phyloP scores from a whole-genome alignment of 1,140 invertebrate genomes.

The Battus philenor region DNA sequence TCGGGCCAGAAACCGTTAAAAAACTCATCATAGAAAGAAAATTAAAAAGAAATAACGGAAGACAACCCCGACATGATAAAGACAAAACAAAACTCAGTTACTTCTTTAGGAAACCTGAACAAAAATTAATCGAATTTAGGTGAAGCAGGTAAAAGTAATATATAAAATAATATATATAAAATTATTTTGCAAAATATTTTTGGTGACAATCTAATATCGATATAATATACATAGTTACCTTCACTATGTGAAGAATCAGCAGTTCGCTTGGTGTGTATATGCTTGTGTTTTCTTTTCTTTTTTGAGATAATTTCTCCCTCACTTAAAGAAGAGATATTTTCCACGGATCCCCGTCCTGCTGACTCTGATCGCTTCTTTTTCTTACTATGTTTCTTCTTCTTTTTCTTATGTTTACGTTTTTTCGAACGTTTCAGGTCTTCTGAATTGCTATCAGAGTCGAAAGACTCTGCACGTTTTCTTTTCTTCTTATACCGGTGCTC shows the following conservation, averaged over 20 bases:
- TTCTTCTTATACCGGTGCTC: conserved; percentile 67
- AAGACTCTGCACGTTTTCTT: conserved; percentile 60
- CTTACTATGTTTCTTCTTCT: conserved; percentile 70
- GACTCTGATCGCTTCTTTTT: conserved; percentile 58
- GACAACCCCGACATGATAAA: no score
- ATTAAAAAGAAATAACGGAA: no score
- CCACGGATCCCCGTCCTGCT: conserved; percentile 37
- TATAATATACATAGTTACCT: conserved; percentile 34
- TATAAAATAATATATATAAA: no score
- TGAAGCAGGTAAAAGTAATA: no score
- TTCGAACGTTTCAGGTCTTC: conserved; percentile 59
- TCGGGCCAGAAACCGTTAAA: no score
- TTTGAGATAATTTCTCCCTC: conserved; percentile 59
- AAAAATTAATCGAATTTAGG: no score
- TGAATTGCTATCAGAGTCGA: conserved; percentile 58
- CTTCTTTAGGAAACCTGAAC: no score
- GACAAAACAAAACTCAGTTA: no score
- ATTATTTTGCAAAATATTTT: no score
- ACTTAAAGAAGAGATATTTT: conserved; percentile 42
- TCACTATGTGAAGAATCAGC: conserved; percentile 39
- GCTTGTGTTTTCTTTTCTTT: conserved; percentile 66
- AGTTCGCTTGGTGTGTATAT: conserved; percentile 56
- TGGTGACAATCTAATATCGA: no score
- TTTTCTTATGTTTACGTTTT: conserved; percentile 73
- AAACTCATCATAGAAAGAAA: no score